A percentile compares a stretch with the other conserved stretches of the same genome.
phyloP scores from a whole-genome alignment of 2,113 vertebrate genomes.

The Megaceryle torquata region DNA sequence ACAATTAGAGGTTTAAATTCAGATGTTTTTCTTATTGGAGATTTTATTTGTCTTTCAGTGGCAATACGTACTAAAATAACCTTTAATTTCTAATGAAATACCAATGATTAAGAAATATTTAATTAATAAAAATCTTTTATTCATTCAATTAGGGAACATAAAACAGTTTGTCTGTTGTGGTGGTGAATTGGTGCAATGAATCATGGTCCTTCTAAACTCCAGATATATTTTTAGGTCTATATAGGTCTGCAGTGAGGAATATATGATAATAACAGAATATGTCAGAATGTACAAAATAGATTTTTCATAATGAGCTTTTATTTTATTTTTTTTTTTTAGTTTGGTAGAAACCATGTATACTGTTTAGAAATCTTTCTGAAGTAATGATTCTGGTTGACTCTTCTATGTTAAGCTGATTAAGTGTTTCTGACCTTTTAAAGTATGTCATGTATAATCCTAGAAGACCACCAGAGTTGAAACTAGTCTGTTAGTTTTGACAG shows the following conservation, averaged over 20 bases:
- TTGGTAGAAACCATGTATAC: background rate
- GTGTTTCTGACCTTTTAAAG: constrained; percentile 60
- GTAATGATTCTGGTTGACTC: constrained; percentile 34
- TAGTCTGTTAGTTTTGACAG: constrained; percentile 66
- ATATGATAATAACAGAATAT: constrained; percentile 53
- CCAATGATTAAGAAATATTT: constrained; percentile 6
- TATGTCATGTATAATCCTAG: constrained; percentile 43
- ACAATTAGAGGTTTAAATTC: background rate
- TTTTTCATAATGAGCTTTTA: constrained; percentile 47
- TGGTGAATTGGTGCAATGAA: constrained; percentile 11
- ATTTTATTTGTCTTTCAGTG: background rate
- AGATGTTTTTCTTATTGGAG: constrained; percentile 8
- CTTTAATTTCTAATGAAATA: background rate
- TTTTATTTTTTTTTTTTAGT: background rate
- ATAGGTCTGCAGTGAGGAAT: constrained; percentile 25
- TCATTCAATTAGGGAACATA: background rate
- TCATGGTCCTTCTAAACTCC: constrained; percentile 44
- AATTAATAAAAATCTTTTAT: background rate
- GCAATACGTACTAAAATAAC: background rate
- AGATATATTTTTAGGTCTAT: constrained; percentile 61
- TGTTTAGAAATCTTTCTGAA: constrained; percentile 61
- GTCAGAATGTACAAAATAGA: constrained; percentile 37
- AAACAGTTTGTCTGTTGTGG: background rate
- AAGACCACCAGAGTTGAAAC: constrained; percentile 69
- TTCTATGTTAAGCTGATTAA: constrained; percentile 63